Percentiles rank a stretch among this genome's conserved stretches.
Evolutionary conservation across 2,113 vertebrate species (phyloP).

Genomic region (Ivindomyrus marchei): DNA sequence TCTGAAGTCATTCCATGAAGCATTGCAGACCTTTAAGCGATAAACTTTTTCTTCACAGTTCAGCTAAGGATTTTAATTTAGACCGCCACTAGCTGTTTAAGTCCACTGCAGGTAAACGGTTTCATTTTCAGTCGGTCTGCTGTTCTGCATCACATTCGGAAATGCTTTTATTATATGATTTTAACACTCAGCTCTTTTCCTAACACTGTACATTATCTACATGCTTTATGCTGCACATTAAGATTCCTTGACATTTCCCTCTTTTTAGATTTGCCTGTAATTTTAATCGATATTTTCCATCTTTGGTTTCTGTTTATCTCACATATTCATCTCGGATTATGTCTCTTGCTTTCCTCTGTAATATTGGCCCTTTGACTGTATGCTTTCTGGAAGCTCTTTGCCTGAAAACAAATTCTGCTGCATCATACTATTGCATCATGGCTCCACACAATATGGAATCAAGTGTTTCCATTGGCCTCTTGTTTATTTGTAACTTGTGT

Average conservation of each 20-base stretch:
- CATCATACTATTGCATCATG: neutral
- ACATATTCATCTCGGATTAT: neutral
- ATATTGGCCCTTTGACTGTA: neutral
- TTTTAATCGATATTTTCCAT: neutral
- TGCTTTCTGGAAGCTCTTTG: neutral
- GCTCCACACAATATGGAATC: neutral
- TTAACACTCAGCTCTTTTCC: neutral
- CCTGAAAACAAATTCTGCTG: neutral
- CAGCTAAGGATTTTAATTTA: conserved; percentile 5
- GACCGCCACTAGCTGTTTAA: neutral
- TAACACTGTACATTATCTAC: neutral
- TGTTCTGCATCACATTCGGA: neutral
- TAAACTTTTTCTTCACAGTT: conserved; percentile 5
- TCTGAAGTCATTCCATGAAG: conserved; percentile 2
- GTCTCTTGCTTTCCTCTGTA: neutral
- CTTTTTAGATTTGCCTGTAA: neutral
- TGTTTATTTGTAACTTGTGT: neutral
- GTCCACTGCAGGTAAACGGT: neutral
- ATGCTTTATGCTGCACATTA: neutral
- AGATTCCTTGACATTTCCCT: neutral
- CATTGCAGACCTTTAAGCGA: neutral
- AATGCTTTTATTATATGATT: neutral
- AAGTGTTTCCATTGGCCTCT: neutral
- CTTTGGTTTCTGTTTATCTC: neutral
- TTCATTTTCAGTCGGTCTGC: neutral